These are phyloP conservation scores for Leucophenga montana DNA, from an alignment of 2,888 invertebrate genomes.

Conservation along the genomic window DNA sequence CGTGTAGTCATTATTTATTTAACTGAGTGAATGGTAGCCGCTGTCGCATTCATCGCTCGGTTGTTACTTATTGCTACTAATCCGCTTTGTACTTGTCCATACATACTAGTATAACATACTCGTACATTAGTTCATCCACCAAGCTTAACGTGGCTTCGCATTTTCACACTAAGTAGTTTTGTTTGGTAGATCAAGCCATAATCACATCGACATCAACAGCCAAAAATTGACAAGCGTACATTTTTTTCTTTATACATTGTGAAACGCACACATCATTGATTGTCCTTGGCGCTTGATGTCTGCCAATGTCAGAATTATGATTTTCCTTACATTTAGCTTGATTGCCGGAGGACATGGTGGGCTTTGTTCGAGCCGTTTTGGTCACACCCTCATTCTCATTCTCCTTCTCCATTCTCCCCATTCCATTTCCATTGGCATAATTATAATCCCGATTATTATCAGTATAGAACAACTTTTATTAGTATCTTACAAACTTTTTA, in stretches of 20 bases:
- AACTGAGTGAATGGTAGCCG: not conserved
- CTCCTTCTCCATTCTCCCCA: not conserved
- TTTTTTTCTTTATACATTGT: no score
- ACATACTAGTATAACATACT: not conserved
- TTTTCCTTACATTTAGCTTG: not conserved
- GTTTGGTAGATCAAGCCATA: constrained; percentile 1
- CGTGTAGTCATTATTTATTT: no score
- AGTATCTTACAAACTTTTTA: not conserved
- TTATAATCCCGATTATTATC: not conserved
- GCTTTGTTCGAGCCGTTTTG: no score
- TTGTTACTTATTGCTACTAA: not conserved
- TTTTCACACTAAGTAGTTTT: not conserved
- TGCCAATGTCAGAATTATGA: constrained; percentile 11
- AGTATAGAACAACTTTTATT: not conserved
- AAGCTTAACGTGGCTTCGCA: not conserved
- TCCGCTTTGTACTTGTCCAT: not conserved
- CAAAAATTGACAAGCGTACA: no score
- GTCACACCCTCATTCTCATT: not conserved
- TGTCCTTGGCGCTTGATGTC: not conserved
- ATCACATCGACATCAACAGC: not conserved
- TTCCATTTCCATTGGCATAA: not conserved
- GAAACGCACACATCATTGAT: not conserved
- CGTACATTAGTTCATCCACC: not conserved
- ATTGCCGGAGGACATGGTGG: no score
- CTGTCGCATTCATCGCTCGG: not conserved